These are phyloP conservation scores for Hybos culiciformis DNA, from an alignment of 2,888 invertebrate genomes.

Conservation along the genomic window DNA sequence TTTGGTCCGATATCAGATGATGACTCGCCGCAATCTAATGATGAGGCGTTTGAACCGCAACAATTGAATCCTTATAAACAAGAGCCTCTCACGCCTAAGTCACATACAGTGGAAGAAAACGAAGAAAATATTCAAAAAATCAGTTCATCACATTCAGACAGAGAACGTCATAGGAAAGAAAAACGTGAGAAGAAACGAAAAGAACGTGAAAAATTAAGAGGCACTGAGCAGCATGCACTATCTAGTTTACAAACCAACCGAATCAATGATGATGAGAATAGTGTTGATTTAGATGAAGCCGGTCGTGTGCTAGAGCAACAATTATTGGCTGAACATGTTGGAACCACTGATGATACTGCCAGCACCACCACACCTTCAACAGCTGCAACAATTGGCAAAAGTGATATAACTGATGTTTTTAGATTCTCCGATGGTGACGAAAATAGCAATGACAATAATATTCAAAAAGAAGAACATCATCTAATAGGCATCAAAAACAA, in stretches of 20 bases:
- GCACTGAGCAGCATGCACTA: constrained; percentile 25
- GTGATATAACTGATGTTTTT: constrained; percentile 42
- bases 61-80: constrained; percentile 32
- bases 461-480: constrained; percentile 40
- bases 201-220: constrained; percentile 43
- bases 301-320: constrained; percentile 72
- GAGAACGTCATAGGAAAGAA: constrained; percentile 34
- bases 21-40: constrained; percentile 27
- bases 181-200: constrained; percentile 51
- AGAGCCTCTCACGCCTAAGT: constrained; percentile 27
- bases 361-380: constrained; percentile 28
- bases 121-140: constrained; percentile 25
- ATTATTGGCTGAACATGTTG: constrained; percentile 52
- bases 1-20: constrained; percentile 75
- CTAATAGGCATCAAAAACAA: too few relatives aligned
- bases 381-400: constrained; percentile 29
- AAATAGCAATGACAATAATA: constrained; percentile 37
- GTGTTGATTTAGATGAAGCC: constrained; percentile 66
- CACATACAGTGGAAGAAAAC: constrained; percentile 25
- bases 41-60: constrained; percentile 15
- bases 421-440: constrained; percentile 47
- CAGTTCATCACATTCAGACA: constrained; percentile 22
- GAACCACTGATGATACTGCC: constrained; percentile 32
- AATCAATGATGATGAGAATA: constrained; percentile 53
- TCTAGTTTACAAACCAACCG: constrained; percentile 17